Base-by-base conservation (phyloP, 2,797 vertebrate species). In the Morus bassanus region DNA sequence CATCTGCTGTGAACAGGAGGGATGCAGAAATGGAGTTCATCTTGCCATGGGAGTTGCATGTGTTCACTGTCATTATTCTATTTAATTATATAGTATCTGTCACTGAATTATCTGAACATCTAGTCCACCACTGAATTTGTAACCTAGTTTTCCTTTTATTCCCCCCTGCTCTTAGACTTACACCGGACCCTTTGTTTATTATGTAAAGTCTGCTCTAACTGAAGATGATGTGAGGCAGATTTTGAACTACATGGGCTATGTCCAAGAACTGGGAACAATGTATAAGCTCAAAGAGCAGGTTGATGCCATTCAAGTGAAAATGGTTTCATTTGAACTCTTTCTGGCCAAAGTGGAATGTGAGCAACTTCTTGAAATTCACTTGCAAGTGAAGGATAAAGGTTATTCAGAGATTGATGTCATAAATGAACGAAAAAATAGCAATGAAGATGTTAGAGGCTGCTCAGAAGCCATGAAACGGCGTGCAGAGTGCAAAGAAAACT, bases 111-210 rank as follows among this genome's bases (percentile, higher is more conserved):
- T 57, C 79, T 79, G 59, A 83, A 18, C 85, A 60, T 91, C 68
- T 72, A 17, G 57, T 95, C 78, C 73, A 59, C 22, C 48, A 11
- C 69, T 80, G 86, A 85, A 60, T 91, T 73, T 89, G 82, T 94
- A 95, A 96, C 93, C 89, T 50, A 64, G 76, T 89, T 96, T 93
- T 89, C 72, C 91, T 90, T 95, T 93, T 81, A 23, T 91, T 85
- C 11, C 28, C 72, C 91, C 48, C 65, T 19, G 1, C 95, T 70
- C 96, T 70, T 80, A 99, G 99, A 99, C 99, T 83, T 99, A 99
- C 98, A 99, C 99, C 9, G 99, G 99, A 83, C 99, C 99, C 31
- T 99, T 99, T 74, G 99, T 99, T 90, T 99, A 99, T 98, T 98
- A 99, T 61, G 98, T 99, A 56, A 99, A 99, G 98, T 99, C 99